These are phyloP conservation scores for Connochaetes taurinus DNA, from an alignment of 2,113 vertebrate species.

Conservation along the genomic window DNA sequence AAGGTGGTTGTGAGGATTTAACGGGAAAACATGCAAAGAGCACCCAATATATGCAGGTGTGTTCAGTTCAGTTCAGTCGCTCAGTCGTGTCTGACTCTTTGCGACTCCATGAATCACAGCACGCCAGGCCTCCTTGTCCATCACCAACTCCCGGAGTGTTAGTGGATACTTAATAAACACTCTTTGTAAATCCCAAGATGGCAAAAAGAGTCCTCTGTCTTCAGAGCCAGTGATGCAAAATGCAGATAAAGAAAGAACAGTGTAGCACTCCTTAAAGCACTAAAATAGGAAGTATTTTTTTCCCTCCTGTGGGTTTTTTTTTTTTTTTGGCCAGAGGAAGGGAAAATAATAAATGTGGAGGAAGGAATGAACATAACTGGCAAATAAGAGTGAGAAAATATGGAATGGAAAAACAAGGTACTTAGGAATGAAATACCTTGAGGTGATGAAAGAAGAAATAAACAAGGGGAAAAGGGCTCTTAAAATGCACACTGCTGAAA, in stretches of 20 bases:
- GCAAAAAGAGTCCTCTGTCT: not conserved
- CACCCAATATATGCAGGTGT: not conserved
- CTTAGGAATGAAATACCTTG: constrained; percentile 4
- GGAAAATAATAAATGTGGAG: constrained; percentile 25
- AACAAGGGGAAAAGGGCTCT: constrained; percentile 20
- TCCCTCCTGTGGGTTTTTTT: not conserved
- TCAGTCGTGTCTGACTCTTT: too few species aligned
- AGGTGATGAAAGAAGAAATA: constrained; percentile 43
- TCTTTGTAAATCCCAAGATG: not conserved
- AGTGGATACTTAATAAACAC: not conserved
- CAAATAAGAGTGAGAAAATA: not conserved
- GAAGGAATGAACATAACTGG: constrained; percentile 16
- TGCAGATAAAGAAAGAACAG: not conserved
- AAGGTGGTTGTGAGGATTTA: not conserved
- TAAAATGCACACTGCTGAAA: constrained; percentile 9
- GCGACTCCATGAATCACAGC: too few species aligned
- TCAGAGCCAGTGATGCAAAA: not conserved
- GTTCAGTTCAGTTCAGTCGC: too few species aligned
- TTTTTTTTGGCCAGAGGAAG: constrained; percentile 32
- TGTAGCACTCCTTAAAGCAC: not conserved
- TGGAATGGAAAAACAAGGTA: constrained; percentile 35
- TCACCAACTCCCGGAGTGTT: not conserved
- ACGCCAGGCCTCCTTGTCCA: too few species aligned
- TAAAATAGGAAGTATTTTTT: not conserved
- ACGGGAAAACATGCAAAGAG: not conserved